These are phyloP conservation scores for Trogon melanurus DNA, from an alignment of 2,113 vertebrate species.

Conservation along the genomic window DNA sequence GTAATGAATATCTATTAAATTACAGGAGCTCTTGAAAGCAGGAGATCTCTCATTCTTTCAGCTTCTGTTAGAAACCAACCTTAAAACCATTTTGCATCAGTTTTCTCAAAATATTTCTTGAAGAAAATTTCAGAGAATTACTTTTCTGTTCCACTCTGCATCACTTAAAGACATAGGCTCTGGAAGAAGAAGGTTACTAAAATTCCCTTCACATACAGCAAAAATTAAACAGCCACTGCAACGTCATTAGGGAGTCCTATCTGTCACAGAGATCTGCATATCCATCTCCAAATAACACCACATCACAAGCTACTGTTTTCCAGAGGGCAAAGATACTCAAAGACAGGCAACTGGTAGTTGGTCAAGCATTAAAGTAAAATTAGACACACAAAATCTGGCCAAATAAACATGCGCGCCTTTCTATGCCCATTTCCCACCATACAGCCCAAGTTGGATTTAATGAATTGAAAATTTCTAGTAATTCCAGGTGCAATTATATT, in stretches of 20 bases:
- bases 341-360: not conserved
- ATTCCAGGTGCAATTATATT: not conserved
- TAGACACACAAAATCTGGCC: not conserved
- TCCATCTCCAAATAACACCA: not conserved
- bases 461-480: not conserved
- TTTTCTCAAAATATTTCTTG: not conserved
- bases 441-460: not conserved
- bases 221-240: not conserved
- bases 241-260: not conserved
- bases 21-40: not conserved
- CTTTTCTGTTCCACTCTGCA: not conserved
- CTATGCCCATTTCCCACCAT: not conserved
- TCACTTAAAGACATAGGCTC: not conserved
- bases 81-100: not conserved
- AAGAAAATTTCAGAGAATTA: not conserved
- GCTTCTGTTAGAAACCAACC: not conserved
- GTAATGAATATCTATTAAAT: not conserved
- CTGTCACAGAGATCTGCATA: not conserved
- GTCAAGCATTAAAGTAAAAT: not conserved
- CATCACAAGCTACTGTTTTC: not conserved
- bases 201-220: not conserved
- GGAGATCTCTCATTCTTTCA: not conserved
- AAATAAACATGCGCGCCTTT: fast-evolving
- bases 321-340: not conserved
- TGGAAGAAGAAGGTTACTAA: not conserved